Conservation (phyloP, 2,888 invertebrate genomes). For the Nesidiocoris tenuis region DNA sequence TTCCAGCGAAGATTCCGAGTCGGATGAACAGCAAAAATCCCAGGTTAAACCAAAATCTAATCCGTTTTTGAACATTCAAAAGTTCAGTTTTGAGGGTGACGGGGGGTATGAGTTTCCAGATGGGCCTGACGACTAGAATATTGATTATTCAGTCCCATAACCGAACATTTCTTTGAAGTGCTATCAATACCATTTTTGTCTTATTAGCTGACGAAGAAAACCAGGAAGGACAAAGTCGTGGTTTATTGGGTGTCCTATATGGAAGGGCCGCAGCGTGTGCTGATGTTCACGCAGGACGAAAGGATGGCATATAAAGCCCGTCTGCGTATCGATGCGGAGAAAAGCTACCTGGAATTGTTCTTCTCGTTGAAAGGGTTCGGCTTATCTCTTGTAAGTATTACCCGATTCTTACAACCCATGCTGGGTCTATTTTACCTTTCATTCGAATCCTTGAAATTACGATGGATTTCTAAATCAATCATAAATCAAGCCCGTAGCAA, state of each 20-base stretch:
- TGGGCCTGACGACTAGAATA: neutral
- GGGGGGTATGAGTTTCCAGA: too few relatives aligned
- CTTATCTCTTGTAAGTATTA: conserved; percentile 60
- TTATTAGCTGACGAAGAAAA: conserved; percentile 58
- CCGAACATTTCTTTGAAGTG: neutral
- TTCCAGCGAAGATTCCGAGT: conserved; percentile 63
- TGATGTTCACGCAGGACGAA: conserved; percentile 75
- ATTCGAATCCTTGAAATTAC: too few relatives aligned
- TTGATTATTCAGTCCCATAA: neutral
- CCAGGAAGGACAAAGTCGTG: conserved; percentile 70
- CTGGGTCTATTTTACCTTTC: too few relatives aligned
- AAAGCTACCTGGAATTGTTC: conserved; percentile 67
- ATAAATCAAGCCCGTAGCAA: too few relatives aligned
- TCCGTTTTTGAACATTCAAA: conserved; percentile 4
- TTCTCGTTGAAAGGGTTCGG: conserved; percentile 69
- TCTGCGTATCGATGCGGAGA: conserved; percentile 65
- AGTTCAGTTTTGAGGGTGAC: neutral
- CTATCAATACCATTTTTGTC: neutral
- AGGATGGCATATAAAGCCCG: conserved; percentile 65
- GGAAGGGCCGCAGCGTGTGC: conserved; percentile 71
- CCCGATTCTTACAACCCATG: too few relatives aligned
- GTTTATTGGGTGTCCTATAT: conserved; percentile 80
- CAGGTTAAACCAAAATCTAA: conserved; percentile 47
- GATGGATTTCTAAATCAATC: too few relatives aligned
- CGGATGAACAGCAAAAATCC: conserved; percentile 52